phyloP scores from a whole-genome alignment of 2,888 invertebrate species.

The Hirudinaria manillensis region DNA sequence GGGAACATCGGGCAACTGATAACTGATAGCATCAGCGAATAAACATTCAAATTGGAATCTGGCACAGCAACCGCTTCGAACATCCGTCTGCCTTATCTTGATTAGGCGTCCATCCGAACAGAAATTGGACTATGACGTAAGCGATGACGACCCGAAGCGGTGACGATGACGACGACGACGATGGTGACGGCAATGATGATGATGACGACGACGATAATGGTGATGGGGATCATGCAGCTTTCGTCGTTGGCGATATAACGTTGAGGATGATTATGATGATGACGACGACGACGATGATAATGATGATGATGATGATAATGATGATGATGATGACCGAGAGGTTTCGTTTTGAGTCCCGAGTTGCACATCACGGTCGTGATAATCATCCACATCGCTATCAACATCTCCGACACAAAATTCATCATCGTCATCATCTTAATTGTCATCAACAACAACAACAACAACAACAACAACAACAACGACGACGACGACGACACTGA shows the following conservation, averaged over 20 bases:
- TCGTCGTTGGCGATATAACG: too few relatives aligned
- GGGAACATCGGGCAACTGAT: too few relatives aligned
- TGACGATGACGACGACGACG: background rate
- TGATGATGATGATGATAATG: slow-evolving; percentile 30
- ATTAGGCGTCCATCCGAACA: slow-evolving; percentile 5
- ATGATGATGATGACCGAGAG: slow-evolving; percentile 21
- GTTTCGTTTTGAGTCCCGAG: too few relatives aligned
- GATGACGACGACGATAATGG: background rate
- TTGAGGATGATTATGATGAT: slow-evolving; percentile 27
- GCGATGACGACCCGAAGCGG: background rate
- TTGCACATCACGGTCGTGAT: too few relatives aligned
- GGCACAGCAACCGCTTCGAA: background rate
- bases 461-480: slow-evolving; percentile 25
- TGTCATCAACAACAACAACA: slow-evolving; percentile 11
- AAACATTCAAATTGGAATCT: slow-evolving; percentile 24
- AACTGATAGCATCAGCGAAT: slow-evolving; percentile 19
- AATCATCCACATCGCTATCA: too few relatives aligned
- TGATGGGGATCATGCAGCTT: background rate
- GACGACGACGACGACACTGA: slow-evolving; percentile 28
- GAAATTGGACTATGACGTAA: slow-evolving; percentile 18
- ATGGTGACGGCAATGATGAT: background rate
- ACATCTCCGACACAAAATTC: too few relatives aligned
- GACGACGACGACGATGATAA: slow-evolving; percentile 28
- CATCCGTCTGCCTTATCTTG: slow-evolving; percentile 2
- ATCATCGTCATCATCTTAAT: slow-evolving; percentile 17